Base-by-base conservation (phyloP, 2,888 invertebrate species). In the Vandiemenella viatica region DNA sequence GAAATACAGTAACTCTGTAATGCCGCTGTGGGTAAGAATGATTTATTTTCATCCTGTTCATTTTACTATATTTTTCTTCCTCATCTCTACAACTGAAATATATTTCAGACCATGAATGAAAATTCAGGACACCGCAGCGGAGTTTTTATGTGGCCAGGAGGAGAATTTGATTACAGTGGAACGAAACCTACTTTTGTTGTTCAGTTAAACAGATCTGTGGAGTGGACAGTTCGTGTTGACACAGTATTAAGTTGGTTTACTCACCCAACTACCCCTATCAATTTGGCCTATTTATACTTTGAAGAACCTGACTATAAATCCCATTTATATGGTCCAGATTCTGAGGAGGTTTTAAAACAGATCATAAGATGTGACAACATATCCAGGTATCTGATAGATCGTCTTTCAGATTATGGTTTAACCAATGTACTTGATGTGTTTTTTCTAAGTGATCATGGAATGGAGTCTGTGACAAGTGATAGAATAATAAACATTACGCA, bases 401-500 rank as follows among this genome's bases (percentile, higher is more conserved):
- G n/a, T n/a, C n/a, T n/a, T n/a, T n/a, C n/a, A n/a, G n/a, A n/a
- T n/a, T n/a, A n/a, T n/a, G n/a, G n/a, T n/a, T n/a, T n/a, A n/a
- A 58, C 63, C 5, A 65, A 72, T 21, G 67, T 69, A 54, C 69
- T 77, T 1, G 80, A 83, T 61, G 68, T 84, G 1, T 70, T 84
- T 49, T 70, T 83, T 52, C 63, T 82, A 38, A 82, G 81, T 65
- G 85, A 85, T 64, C 85, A 85, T 63, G 84, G 85, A n/a, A 79
- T 83, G 76, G 62, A 70, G 1, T 63, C 67, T 19, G 75, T 80
- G 0, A 70, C 63, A 1, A 63, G 69, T 15, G 62, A 69, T 4
- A 63, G 67, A 55, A 72, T 78, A 55, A 72, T 79, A 26, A 71
- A 78, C 61, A 62, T 78, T 18, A 70, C 71, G n/a, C n/a, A n/a